phyloP scores from a whole-genome alignment of 2,888 invertebrate genomes.

The Eutolmus rufibarbis region DNA sequence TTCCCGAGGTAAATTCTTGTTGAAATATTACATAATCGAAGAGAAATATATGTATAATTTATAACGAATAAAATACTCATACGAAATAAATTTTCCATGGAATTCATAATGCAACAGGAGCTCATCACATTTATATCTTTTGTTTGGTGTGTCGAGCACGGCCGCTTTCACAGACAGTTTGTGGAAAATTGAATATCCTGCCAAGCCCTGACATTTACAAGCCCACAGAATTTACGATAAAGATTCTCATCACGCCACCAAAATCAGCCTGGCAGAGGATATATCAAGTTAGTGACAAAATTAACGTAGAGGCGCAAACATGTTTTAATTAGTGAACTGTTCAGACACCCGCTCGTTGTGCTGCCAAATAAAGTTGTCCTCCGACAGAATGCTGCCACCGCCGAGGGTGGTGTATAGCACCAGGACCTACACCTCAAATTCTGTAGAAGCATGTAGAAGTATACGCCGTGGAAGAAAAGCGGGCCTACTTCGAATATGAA shows the following conservation, averaged over 20 bases:
- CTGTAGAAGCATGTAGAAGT: neutral
- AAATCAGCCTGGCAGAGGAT: neutral
- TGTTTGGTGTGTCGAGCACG: neutral
- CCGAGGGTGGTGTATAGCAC: neutral
- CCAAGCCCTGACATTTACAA: neutral
- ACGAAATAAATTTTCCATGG: neutral
- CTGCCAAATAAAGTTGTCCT: slow-evolving; percentile 13
- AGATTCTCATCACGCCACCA: slow-evolving; percentile 1
- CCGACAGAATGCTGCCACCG: neutral
- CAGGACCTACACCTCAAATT: neutral
- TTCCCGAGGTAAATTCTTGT: too few species aligned
- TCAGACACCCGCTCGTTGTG: slow-evolving; percentile 2
- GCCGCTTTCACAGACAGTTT: neutral
- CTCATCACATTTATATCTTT: neutral
- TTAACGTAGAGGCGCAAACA: slow-evolving; percentile 19
- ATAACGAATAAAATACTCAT: neutral
- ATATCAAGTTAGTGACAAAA: slow-evolving; percentile 19
- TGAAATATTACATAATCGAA: too few species aligned
- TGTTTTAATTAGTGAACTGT: slow-evolving; percentile 27
- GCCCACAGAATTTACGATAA: neutral
- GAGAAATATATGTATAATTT: neutral
- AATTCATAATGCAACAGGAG: neutral
- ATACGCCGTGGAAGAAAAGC: neutral
- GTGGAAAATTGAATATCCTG: neutral
- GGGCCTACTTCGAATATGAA: neutral